phyloP scores from a whole-genome alignment of 2,113 vertebrate species.

The Labeo catla region DNA sequence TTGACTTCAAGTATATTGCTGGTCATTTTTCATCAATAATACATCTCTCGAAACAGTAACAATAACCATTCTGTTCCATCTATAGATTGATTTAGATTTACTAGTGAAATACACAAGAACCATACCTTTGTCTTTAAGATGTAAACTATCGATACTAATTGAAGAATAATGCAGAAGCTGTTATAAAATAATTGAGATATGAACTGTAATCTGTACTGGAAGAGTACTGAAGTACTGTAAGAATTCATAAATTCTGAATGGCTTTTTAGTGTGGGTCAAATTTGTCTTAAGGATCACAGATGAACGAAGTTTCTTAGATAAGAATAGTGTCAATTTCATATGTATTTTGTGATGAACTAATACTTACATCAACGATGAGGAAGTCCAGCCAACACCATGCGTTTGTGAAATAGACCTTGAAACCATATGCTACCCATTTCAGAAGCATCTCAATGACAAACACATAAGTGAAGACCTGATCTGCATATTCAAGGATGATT shows the following conservation, averaged over 20 bases:
- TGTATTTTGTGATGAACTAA: not conserved
- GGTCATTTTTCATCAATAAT: not conserved
- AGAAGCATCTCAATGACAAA: constrained; percentile 95
- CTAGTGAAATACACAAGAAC: not conserved
- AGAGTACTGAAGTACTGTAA: too few species aligned
- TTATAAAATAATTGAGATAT: not conserved
- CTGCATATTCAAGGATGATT: constrained; percentile 87
- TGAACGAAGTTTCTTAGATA: not conserved
- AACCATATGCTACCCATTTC: constrained; percentile 95
- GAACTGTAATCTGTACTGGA: not conserved
- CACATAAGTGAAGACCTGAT: constrained; percentile 92
- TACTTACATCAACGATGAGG: constrained; percentile 91
- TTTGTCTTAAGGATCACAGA: not conserved
- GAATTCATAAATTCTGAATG: not conserved
- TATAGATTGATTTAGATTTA: not conserved
- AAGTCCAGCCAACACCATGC: constrained; percentile 99
- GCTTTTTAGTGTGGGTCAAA: not conserved
- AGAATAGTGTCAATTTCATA: not conserved
- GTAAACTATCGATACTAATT: not conserved
- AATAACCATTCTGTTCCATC: not conserved
- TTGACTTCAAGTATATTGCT: not conserved
- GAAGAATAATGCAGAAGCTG: not conserved
- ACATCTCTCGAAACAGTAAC: not conserved
- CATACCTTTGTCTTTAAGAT: not conserved
- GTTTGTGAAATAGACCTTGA: constrained; percentile 93